A percentile compares a stretch with the other conserved stretches of the same genome.
Evolutionary conservation across 2,113 vertebrate genomes (phyloP).

Genomic region (Sitta europaea): DNA sequence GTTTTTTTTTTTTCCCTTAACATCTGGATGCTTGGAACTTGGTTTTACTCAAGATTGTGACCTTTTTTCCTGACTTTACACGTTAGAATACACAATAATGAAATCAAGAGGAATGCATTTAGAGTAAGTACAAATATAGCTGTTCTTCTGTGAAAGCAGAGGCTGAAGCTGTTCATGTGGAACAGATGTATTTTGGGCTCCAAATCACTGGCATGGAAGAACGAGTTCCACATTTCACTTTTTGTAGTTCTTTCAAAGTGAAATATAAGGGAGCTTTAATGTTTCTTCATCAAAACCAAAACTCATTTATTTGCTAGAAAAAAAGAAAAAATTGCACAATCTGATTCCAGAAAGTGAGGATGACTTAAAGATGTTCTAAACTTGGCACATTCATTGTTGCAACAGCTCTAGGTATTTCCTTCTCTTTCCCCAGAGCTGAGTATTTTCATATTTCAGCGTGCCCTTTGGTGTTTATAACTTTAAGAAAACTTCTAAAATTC

Average conservation of each 20-base stretch:
- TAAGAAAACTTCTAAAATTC: background rate
- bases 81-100: background rate
- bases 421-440: conserved; percentile 10
- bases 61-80: background rate
- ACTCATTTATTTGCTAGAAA: conserved; percentile 11
- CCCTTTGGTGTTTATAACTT: background rate
- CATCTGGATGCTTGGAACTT: background rate
- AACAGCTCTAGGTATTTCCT: conserved; percentile 68
- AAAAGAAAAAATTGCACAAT: conserved; percentile 66
- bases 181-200: conserved; percentile 60
- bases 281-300: conserved; percentile 34
- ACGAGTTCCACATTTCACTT: conserved; percentile 65
- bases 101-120: background rate
- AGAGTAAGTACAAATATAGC: conserved; percentile 1
- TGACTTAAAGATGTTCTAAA: conserved; percentile 60
- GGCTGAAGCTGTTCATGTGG: conserved; percentile 46
- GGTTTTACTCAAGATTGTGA: background rate
- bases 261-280: conserved; percentile 9
- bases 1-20: background rate
- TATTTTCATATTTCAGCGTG: conserved; percentile 39
- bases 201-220: conserved; percentile 63
- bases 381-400: conserved; percentile 57
- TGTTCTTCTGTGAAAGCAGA: conserved; percentile 56
- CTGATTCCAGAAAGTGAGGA: conserved; percentile 73
- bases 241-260: conserved; percentile 48